A percentile compares a stretch with the other conserved stretches of the same genome.
Conservation (phyloP, 2,113 vertebrate genomes). For the Neolamprologus hecqui region DNA sequence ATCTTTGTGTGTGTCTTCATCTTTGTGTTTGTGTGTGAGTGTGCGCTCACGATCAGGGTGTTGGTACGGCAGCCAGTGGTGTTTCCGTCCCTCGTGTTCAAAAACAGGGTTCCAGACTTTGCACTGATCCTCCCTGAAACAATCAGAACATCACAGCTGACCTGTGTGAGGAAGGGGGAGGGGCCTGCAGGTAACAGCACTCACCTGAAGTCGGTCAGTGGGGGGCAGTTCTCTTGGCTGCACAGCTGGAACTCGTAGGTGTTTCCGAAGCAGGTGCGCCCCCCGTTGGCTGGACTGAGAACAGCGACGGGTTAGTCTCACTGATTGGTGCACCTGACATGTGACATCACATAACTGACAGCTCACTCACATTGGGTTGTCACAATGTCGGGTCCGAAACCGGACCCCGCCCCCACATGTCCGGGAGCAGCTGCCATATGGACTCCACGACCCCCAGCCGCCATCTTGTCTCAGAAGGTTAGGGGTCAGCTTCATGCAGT, state of each 20-base stretch:
- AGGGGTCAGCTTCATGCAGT: conserved; percentile 88
- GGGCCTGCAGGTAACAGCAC: background rate
- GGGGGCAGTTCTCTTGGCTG: conserved; percentile 80
- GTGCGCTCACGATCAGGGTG: conserved; percentile 80
- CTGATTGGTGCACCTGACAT: background rate
- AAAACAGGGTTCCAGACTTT: conserved; percentile 83
- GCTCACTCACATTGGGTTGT: conserved; percentile 86
- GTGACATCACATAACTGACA: background rate
- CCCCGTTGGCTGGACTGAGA: conserved; percentile 86
- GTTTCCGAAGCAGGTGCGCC: conserved; percentile 85
- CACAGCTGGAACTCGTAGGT: conserved; percentile 92
- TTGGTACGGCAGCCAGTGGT: conserved; percentile 92
- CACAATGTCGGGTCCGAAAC: conserved; percentile 84
- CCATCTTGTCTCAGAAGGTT: conserved; percentile 92
- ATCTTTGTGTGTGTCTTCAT: background rate
- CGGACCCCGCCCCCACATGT: conserved; percentile 87
- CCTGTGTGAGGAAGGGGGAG: background rate
- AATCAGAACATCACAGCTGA: background rate
- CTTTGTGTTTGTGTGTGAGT: rapidly evolving
- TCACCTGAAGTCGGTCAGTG: conserved; percentile 81
- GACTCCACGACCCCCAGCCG: conserved; percentile 88
- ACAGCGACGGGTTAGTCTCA: background rate
- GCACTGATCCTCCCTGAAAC: conserved; percentile 83
- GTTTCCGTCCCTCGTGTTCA: conserved; percentile 82
- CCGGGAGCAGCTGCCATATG: conserved; percentile 86